Conservation (phyloP, 2,797 vertebrate species). For the Acanthurus leucopareius region DNA sequence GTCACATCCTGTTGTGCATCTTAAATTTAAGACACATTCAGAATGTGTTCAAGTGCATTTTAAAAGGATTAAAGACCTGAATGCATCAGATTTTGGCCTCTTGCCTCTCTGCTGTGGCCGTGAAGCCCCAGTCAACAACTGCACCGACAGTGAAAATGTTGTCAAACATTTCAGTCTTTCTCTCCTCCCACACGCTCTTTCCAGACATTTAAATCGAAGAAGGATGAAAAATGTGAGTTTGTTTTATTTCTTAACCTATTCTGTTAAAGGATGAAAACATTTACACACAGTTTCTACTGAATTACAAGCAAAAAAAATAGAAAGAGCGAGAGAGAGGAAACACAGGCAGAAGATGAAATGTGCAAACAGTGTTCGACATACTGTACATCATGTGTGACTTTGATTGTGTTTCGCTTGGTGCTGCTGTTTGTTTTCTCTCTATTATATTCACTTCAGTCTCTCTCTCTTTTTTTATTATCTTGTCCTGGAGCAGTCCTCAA, state of each 20-base stretch:
- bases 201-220: not conserved
- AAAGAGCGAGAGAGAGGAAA: not conserved
- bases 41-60: not conserved
- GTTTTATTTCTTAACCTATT: not conserved
- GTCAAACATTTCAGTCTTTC: not conserved
- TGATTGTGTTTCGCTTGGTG: not conserved
- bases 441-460: slow-evolving; percentile 5
- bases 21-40: not conserved
- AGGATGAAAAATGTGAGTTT: not conserved
- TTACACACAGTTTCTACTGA: not conserved
- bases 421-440: slow-evolving; percentile 26
- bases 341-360: not conserved
- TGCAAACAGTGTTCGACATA: slow-evolving; percentile 9
- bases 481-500: slow-evolving; percentile 8
- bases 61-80: not conserved
- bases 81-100: not conserved
- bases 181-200: not conserved
- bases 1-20: not conserved
- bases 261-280: not conserved
- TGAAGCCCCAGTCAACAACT: not conserved
- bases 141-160: not conserved
- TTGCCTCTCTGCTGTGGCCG: not conserved
- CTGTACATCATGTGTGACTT: not conserved
- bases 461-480: slow-evolving; percentile 17
- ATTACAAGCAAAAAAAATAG: not conserved